phyloP scores from a whole-genome alignment of 2,113 vertebrate genomes.

The Phasianus colchicus region DNA sequence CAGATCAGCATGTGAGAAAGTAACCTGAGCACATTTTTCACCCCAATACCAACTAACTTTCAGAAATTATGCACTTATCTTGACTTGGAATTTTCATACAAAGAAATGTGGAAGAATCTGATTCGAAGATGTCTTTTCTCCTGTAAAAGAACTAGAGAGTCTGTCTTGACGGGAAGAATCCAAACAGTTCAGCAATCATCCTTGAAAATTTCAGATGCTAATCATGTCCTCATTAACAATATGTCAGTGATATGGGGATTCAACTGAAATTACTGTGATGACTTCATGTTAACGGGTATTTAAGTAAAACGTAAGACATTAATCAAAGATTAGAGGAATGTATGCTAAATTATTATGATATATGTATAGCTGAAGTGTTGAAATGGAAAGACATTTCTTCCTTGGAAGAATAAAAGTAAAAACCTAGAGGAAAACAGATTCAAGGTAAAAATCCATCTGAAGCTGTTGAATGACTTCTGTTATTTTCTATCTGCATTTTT shows the following conservation, averaged over 20 bases:
- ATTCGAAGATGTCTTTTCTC: neutral
- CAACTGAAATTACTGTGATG: slow-evolving; percentile 24
- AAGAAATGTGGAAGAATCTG: neutral
- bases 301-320: slow-evolving; percentile 35
- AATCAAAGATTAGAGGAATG: slow-evolving; percentile 47
- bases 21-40: neutral
- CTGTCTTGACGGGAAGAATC: neutral
- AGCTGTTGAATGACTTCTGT: neutral
- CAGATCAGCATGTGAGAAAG: neutral
- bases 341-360: slow-evolving; percentile 65
- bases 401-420: neutral
- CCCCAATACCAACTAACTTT: neutral
- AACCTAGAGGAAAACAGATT: neutral
- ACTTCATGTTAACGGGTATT: slow-evolving; percentile 28
- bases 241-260: neutral
- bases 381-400: neutral
- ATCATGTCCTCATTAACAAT: slow-evolving; percentile 49
- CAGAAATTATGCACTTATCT: neutral
- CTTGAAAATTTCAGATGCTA: slow-evolving; percentile 31
- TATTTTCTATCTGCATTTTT: slow-evolving; percentile 18
- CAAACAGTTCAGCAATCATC: slow-evolving; percentile 27
- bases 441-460: neutral
- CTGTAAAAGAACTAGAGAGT: neutral
- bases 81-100: neutral
- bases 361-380: slow-evolving; percentile 15